These are phyloP conservation scores for Microplitis mediator DNA, from an alignment of 1,140 invertebrate genomes.

Conservation along the genomic window DNA sequence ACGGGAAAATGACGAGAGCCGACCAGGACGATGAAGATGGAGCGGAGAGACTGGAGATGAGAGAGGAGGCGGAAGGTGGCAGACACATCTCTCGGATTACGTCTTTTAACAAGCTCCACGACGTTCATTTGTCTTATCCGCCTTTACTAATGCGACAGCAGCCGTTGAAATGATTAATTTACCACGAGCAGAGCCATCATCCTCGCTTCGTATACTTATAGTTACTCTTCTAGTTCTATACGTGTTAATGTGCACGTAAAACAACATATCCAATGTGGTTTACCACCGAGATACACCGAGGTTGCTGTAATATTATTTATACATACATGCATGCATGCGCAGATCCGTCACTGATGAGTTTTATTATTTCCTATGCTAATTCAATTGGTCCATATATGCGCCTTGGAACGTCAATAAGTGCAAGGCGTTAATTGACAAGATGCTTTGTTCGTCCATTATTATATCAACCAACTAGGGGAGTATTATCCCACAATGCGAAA, in stretches of 20 bases:
- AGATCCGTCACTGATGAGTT: too few species aligned
- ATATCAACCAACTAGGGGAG: too few species aligned
- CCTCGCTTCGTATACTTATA: background rate
- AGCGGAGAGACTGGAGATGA: conserved; percentile 8
- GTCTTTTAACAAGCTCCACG: conserved; percentile 60
- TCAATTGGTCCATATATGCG: background rate
- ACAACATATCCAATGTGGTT: background rate
- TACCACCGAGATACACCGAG: too few species aligned
- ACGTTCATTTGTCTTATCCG: conserved; percentile 63
- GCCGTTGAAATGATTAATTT: conserved; percentile 63
- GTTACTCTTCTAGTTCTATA: too few species aligned
- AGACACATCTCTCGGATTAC: conserved; percentile 61
- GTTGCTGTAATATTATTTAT: too few species aligned
- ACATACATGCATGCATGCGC: too few species aligned
- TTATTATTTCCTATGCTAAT: too few species aligned
- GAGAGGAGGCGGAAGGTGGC: conserved; percentile 38
- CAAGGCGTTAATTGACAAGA: background rate
- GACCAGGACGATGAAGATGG: background rate
- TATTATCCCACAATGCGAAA: too few species aligned
- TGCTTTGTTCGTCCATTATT: background rate
- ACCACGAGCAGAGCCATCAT: conserved; percentile 33
- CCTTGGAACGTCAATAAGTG: background rate
- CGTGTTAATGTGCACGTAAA: background rate
- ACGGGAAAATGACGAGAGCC: background rate
- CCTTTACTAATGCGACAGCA: conserved; percentile 60